A percentile compares a stretch with the other conserved stretches of the same genome.
Evolutionary conservation across 2,888 invertebrate genomes (phyloP).

Genomic region (Ennomos erosarius): DNA sequence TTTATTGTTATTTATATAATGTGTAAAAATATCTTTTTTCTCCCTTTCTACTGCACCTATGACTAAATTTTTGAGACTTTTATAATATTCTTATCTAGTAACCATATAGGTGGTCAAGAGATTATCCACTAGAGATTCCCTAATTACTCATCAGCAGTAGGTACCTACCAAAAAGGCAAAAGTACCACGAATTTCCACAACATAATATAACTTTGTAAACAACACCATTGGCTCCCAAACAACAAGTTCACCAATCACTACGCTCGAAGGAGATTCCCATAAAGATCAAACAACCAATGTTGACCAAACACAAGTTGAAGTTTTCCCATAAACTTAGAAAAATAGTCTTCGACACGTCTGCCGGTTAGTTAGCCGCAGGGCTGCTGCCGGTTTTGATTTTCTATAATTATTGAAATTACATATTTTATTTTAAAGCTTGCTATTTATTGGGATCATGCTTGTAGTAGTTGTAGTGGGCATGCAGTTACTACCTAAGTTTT

Average conservation of each 20-base stretch:
- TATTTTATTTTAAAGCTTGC: too few relatives aligned
- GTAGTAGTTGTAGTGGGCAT: too few relatives aligned
- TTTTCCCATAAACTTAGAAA: conserved; percentile 80
- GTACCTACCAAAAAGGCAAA: background rate
- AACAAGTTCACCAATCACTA: conserved; percentile 34
- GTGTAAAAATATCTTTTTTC: too few relatives aligned
- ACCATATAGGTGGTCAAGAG: too few relatives aligned
- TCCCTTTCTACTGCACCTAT: too few relatives aligned
- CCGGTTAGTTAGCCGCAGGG: conserved; percentile 35
- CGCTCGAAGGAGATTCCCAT: conserved; percentile 42
- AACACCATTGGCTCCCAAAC: conserved; percentile 26
- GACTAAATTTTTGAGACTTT: too few relatives aligned
- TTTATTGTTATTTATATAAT: too few relatives aligned
- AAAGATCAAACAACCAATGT: conserved; percentile 63
- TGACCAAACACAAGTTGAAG: conserved; percentile 61
- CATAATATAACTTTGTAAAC: conserved; percentile 5
- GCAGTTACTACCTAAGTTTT: too few relatives aligned
- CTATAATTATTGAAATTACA: too few relatives aligned
- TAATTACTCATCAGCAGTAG: background rate
- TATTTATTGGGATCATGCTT: too few relatives aligned
- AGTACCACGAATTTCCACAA: conserved; percentile 7
- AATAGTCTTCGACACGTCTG: conserved; percentile 68
- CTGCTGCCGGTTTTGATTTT: conserved; percentile 21
- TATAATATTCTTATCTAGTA: too few relatives aligned
- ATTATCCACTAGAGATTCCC: too few relatives aligned